A percentile compares a stretch with the other conserved stretches of the same genome.
phyloP scores from a whole-genome alignment of 2,888 invertebrate species.

The Ashinkailepas kermadecensis region DNA sequence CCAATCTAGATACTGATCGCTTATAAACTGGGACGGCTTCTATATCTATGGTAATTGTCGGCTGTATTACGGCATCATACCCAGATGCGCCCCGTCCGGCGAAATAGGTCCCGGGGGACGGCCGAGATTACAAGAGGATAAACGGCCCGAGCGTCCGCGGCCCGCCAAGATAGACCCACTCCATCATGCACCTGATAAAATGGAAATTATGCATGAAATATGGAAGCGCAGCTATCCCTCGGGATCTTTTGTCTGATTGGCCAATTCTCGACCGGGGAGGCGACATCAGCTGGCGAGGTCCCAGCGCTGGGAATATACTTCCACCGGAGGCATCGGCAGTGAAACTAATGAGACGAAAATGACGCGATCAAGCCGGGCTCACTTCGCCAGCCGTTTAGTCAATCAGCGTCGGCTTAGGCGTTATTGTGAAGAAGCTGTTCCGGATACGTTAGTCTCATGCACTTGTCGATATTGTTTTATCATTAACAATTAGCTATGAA shows the following conservation, averaged over 20 bases:
- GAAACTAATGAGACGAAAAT: slow-evolving; percentile 1
- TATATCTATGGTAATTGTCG: slow-evolving; percentile 17
- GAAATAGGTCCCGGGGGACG: neutral
- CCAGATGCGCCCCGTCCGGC: slow-evolving; percentile 6
- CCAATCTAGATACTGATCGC: no score
- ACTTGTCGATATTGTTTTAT: no score
- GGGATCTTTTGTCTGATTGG: slow-evolving; percentile 13
- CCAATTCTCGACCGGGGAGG: neutral
- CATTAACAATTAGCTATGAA: no score
- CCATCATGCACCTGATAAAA: slow-evolving; percentile 18
- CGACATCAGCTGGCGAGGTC: neutral
- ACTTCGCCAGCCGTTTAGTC: no score
- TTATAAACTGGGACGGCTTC: neutral
- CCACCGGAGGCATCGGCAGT: neutral
- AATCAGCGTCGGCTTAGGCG: no score
- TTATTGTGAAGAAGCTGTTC: no score
- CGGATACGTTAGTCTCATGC: no score
- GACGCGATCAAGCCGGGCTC: neutral
- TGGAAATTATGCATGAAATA: slow-evolving; percentile 23
- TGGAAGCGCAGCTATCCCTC: neutral
- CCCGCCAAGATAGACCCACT: neutral
- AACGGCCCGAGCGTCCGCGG: neutral
- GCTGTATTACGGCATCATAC: neutral
- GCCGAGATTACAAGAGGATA: neutral
- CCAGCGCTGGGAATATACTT: neutral